Percentiles rank a stretch among this genome's conserved stretches.
These are phyloP conservation scores for Catocala nupta DNA, from an alignment of 2,888 invertebrate genomes.

Conservation along the genomic window DNA sequence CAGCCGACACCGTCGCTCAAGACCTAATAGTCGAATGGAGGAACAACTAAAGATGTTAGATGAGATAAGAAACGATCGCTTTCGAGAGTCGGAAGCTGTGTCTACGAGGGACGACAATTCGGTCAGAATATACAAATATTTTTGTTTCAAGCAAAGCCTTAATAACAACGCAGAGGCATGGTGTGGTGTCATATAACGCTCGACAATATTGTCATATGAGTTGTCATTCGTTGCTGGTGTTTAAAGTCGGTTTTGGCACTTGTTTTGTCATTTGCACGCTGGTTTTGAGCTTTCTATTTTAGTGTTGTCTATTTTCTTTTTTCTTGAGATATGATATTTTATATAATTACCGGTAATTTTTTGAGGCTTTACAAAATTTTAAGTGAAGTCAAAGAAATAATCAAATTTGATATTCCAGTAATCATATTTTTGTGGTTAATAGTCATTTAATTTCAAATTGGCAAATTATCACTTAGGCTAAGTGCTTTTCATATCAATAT, in stretches of 20 bases:
- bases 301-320: conserved; percentile 8
- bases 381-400: too few relatives aligned
- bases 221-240: conserved; percentile 19
- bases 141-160: conserved; percentile 20
- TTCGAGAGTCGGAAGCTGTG: conserved; percentile 74
- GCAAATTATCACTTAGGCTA: too few relatives aligned
- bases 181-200: conserved; percentile 21
- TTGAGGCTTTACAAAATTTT: too few relatives aligned
- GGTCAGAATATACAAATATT: conserved; percentile 68
- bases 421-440: too few relatives aligned
- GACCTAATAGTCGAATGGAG: conserved; percentile 76
- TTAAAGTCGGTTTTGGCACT: conserved; percentile 21
- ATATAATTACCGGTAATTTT: too few relatives aligned
- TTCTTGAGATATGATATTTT: conserved; percentile 5
- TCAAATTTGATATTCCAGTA: too few relatives aligned
- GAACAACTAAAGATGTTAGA: conserved; percentile 77
- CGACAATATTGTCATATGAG: conserved; percentile 5
- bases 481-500: too few relatives aligned
- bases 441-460: too few relatives aligned
- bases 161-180: conserved; percentile 21
- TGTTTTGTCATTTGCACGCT: conserved; percentile 18
- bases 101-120: conserved; percentile 70
- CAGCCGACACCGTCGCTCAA: conserved; percentile 59
- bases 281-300: conserved; percentile 29
- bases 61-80: conserved; percentile 72